Evolutionary conservation across 2,113 vertebrate genomes (phyloP).

Genomic region (Plestiodon gilberti): DNA sequence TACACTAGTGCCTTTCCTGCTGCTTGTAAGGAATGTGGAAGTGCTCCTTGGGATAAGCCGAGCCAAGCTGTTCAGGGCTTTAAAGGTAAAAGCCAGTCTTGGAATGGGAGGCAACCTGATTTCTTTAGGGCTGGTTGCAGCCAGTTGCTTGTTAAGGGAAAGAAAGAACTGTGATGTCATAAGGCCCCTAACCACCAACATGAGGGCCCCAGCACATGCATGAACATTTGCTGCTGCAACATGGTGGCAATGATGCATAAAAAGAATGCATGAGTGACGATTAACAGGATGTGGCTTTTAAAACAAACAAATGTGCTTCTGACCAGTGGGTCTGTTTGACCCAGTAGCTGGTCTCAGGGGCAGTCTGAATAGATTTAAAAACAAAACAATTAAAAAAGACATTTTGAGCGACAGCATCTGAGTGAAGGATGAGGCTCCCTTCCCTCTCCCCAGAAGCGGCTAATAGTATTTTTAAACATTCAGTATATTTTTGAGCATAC

Average conservation of each 20-base stretch:
- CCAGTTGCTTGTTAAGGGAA: neutral
- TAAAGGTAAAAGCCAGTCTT: neutral
- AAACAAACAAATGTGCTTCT: neutral
- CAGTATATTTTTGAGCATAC: conserved; percentile 13
- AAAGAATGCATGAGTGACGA: neutral
- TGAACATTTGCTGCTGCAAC: too few relatives aligned
- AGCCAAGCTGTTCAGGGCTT: neutral
- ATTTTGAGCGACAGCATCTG: conserved; percentile 12
- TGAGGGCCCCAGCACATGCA: neutral
- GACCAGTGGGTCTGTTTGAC: neutral
- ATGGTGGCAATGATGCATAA: neutral
- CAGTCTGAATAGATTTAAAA: neutral
- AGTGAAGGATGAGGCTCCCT: neutral
- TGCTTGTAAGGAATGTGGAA: neutral
- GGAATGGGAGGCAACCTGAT: neutral
- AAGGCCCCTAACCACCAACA: neutral
- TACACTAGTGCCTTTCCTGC: neutral
- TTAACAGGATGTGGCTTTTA: neutral
- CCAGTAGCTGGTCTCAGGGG: neutral
- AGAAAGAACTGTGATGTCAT: neutral
- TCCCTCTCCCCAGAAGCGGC: neutral
- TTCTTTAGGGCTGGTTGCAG: neutral
- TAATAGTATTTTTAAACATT: conserved; percentile 14
- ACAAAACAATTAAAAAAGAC: conserved; percentile 22
- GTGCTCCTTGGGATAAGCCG: neutral